Percentiles rank a stretch among this genome's conserved stretches.
Evolutionary conservation across 2,888 invertebrate species (phyloP).

Genomic region (Cephonodes hylas): DNA sequence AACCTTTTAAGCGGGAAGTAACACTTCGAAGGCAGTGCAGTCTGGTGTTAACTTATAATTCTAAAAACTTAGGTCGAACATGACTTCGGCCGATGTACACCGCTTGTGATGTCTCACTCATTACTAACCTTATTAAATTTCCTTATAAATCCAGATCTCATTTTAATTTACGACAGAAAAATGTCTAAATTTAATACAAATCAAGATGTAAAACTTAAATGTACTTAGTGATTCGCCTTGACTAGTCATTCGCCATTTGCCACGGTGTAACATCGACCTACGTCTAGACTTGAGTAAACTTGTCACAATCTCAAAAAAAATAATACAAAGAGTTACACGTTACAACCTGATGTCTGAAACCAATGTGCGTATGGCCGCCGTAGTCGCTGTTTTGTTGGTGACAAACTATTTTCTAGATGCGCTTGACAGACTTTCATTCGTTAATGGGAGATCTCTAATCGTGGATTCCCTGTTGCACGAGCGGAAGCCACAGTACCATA

Average conservation of each 20-base stretch:
- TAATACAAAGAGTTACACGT: conserved; percentile 26
- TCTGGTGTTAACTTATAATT: conserved; percentile 47
- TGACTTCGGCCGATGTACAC: conserved; percentile 44
- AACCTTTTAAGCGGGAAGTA: conserved; percentile 43
- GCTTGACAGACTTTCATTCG: neutral
- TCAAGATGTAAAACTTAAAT: neutral
- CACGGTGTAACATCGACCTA: conserved; percentile 27
- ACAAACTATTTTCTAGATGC: neutral
- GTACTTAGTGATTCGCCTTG: neutral
- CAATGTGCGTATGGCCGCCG: conserved; percentile 18
- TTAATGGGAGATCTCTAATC: too few species aligned
- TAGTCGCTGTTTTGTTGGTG: conserved; percentile 9
- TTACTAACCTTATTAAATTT: neutral
- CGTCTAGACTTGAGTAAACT: conserved; percentile 42
- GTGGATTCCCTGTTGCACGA: too few species aligned
- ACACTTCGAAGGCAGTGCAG: conserved; percentile 56
- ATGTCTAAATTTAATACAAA: neutral
- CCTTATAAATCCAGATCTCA: too few species aligned
- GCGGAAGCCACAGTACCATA: too few species aligned
- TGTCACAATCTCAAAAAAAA: conserved; percentile 34
- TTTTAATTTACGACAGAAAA: neutral
- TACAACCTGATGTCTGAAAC: conserved; percentile 15
- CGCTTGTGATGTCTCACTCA: conserved; percentile 4
- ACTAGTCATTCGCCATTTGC: conserved; percentile 16
- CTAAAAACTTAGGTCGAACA: conserved; percentile 53